A percentile compares a stretch with the other conserved stretches of the same genome.
Conservation (phyloP, 2,797 vertebrate genomes). For the Chelmon rostratus region DNA sequence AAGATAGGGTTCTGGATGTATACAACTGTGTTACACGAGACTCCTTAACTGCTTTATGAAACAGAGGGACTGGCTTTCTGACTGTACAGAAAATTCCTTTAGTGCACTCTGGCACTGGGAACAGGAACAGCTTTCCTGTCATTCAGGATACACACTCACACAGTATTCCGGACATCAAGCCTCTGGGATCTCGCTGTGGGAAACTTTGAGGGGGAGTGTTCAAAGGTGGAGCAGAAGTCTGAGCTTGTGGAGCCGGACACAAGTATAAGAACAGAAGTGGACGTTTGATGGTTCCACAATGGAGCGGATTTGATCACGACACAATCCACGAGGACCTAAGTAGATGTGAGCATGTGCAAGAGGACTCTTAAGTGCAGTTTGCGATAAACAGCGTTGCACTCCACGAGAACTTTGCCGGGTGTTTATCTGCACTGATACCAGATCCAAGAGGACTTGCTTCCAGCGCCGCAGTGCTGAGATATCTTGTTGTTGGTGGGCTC, state of each 20-base stretch:
- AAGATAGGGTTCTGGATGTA: conserved; percentile 30
- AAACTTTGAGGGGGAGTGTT: conserved; percentile 77
- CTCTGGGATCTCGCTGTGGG: conserved; percentile 75
- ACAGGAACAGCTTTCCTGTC: conserved; percentile 79
- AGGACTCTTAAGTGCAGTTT: conserved; percentile 45
- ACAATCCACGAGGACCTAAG: conserved; percentile 40
- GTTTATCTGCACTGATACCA: conserved; percentile 48
- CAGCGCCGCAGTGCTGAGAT: conserved; percentile 3
- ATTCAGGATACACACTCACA: conserved; percentile 79
- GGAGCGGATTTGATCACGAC: conserved; percentile 46
- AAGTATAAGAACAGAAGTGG: conserved; percentile 54
- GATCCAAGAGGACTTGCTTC: conserved; percentile 40
- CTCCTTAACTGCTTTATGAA: conserved; percentile 32
- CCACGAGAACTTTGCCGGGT: conserved; percentile 36
- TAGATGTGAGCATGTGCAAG: conserved; percentile 29
- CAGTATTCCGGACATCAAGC: conserved; percentile 79
- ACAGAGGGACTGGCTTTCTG: conserved; percentile 23
- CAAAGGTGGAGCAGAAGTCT: conserved; percentile 62
- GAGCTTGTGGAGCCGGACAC: conserved; percentile 62
- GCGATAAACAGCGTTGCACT: conserved; percentile 24
- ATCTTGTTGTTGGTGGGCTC: conserved; percentile 10
- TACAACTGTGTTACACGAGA: conserved; percentile 10
- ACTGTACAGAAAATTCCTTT: conserved; percentile 58
- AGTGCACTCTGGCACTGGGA: conserved; percentile 57
- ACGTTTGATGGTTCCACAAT: conserved; percentile 53